Evolutionary conservation across 1,140 invertebrate genomes (phyloP).

Genomic region (Cataglyphis hispanica): DNA sequence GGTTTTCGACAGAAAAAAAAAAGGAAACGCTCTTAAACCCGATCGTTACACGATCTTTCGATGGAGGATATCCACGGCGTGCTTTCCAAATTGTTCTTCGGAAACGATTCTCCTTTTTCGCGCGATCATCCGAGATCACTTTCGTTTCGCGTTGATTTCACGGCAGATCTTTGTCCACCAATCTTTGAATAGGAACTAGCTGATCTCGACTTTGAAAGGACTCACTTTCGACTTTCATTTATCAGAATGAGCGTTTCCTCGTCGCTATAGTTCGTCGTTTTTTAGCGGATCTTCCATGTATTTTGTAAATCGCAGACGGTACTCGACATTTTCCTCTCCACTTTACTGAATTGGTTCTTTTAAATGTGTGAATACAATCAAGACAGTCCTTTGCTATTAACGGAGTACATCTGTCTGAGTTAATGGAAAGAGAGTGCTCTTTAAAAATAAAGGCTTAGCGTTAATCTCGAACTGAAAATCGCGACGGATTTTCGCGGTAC

Average conservation of each 20-base stretch:
- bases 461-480: slow-evolving; percentile 53
- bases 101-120: too few relatives aligned
- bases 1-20: slow-evolving; percentile 70
- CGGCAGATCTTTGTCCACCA: background rate
- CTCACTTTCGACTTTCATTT: slow-evolving; percentile 27
- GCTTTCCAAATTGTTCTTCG: background rate
- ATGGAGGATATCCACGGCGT: background rate
- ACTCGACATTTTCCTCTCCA: background rate
- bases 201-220: background rate
- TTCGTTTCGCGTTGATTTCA: slow-evolving; percentile 6
- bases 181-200: background rate
- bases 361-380: background rate
- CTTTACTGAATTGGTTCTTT: background rate
- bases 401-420: background rate
- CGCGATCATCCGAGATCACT: slow-evolving; percentile 34
- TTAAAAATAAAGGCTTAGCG: slow-evolving; percentile 29
- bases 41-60: background rate
- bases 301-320: slow-evolving; percentile 14
- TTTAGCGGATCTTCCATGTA: background rate
- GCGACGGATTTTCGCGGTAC: background rate
- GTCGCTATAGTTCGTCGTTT: background rate
- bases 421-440: slow-evolving; percentile 23
- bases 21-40: background rate
- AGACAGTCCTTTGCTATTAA: background rate
- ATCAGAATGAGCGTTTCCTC: background rate